Conservation (phyloP, 1,140 invertebrate species). For the Drosophila pruinosa region DNA sequence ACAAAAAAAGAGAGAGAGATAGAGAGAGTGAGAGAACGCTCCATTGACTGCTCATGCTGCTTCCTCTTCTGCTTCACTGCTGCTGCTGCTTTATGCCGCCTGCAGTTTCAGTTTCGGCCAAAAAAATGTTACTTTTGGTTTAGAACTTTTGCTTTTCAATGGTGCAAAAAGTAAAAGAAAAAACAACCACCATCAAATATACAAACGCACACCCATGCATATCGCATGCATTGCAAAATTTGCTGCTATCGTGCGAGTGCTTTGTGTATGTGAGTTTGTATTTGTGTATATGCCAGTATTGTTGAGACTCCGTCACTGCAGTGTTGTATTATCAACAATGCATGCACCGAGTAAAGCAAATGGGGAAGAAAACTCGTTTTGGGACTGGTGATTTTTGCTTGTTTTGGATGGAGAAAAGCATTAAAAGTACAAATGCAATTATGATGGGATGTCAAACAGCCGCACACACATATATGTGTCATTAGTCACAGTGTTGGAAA, state of each 20-base stretch:
- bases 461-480: conserved; percentile 10
- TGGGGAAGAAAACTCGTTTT: conserved; percentile 64
- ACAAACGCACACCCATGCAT: conserved; percentile 29
- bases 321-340: conserved; percentile 37
- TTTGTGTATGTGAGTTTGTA: neutral
- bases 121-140: conserved; percentile 48
- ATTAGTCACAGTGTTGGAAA: conserved; percentile 29
- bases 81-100: conserved; percentile 33
- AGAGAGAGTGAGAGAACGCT: conserved; percentile 21
- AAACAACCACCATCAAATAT: conserved; percentile 60
- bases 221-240: conserved; percentile 70
- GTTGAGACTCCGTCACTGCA: conserved; percentile 9
- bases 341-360: conserved; percentile 9
- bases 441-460: conserved; percentile 28
- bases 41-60: conserved; percentile 16
- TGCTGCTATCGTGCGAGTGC: conserved; percentile 25
- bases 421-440: conserved; percentile 31
- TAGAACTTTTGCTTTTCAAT: conserved; percentile 74
- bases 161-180: conserved; percentile 20
- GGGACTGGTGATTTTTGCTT: conserved; percentile 51
- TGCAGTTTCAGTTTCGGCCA: conserved; percentile 39
- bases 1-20: neutral
- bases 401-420: conserved; percentile 14
- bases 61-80: conserved; percentile 10
- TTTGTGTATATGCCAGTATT: neutral